Percentiles rank a stretch among this genome's conserved stretches.
These are phyloP conservation scores for Oasisia sp. DNA, from an alignment of 2,888 invertebrate genomes.

Conservation along the genomic window DNA sequence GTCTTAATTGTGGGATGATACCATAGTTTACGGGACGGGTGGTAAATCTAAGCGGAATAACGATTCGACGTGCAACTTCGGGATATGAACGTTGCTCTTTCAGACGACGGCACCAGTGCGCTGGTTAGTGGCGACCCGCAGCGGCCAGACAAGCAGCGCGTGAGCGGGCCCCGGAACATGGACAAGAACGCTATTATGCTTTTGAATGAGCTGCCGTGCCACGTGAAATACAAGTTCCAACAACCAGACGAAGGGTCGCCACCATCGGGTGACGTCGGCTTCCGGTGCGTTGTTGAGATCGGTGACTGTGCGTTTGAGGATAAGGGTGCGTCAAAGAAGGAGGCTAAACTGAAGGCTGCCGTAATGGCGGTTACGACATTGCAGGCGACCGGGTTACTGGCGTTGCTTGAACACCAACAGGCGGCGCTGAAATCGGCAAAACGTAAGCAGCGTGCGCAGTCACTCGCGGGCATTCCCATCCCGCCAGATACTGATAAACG, in stretches of 20 bases:
- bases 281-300: background rate
- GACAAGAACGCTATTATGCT: background rate
- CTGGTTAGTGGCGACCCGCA: background rate
- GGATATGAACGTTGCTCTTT: background rate
- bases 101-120: background rate
- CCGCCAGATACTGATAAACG: background rate
- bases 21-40: no score
- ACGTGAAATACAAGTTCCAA: background rate
- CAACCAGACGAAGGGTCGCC: background rate
- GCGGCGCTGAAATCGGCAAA: constrained; percentile 3
- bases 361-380: background rate
- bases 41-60: background rate
- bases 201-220: background rate
- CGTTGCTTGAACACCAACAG: background rate
- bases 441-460: constrained; percentile 1
- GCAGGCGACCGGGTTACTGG: background rate
- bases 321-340: background rate
- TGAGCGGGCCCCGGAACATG: constrained; percentile 4
- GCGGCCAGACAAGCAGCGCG: background rate
- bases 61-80: background rate
- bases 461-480: background rate
- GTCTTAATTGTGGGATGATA: no score
- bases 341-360: background rate
- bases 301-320: background rate
- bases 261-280: background rate